Conservation (phyloP, 2,888 invertebrate species). For the Himalopsyche tibetana region DNA sequence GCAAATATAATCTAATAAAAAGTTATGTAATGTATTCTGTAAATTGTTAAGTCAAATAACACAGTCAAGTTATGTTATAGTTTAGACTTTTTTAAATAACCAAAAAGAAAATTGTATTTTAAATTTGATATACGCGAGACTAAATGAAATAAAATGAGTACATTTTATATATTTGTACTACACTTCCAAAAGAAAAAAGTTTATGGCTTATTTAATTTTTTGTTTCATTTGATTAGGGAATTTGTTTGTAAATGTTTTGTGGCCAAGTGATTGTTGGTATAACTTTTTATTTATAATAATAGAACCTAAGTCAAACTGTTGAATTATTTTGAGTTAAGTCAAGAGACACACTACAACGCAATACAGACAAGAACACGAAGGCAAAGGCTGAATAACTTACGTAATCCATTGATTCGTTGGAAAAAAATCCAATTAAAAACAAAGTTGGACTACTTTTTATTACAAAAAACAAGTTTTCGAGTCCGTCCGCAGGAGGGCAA, state of each 20-base stretch:
- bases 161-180: background rate
- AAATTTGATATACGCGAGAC: no score
- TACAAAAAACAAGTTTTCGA: background rate
- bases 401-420: background rate
- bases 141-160: no score
- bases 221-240: background rate
- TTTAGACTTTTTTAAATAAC: no score
- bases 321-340: background rate
- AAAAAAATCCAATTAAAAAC: background rate
- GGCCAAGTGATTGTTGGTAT: no score
- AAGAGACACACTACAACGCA: background rate
- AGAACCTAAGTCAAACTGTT: background rate
- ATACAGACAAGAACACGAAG: background rate
- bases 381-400: background rate
- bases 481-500: background rate
- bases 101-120: no score
- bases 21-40: no score
- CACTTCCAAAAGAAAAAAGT: background rate
- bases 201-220: background rate
- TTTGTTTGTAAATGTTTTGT: background rate
- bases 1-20: no score
- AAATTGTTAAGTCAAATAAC: no score
- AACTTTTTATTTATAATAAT: no score
- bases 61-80: no score
- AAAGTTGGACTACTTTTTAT: conserved; percentile 13